Base-by-base conservation (phyloP, 1,140 invertebrate species). In the Bombus ignitus region DNA sequence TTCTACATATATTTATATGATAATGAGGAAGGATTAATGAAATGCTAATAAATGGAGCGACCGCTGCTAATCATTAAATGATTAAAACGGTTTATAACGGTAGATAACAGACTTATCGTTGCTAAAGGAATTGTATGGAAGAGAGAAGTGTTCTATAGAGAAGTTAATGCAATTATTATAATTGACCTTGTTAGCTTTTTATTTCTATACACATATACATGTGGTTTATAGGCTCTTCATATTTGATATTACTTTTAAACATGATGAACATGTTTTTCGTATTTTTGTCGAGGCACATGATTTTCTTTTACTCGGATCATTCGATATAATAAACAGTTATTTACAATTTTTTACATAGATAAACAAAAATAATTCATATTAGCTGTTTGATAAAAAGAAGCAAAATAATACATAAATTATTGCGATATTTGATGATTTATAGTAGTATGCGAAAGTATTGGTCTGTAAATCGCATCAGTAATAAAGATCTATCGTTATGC, bases 61-160 rank as follows among this genome's bases (percentile, higher is more conserved):
- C 37, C 35, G 25, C 3, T 53, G 22, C 13, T 59, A 59, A 35
- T 42, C 22, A n/a, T 47, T 44, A 42, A 44, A 62, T 22, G 57
- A 81, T 81, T 72, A 81, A n/a, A 53, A 72, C 47, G 59, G 12
- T 3, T 73, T 32, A 25, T 22, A 59, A 35, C 25, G n/a, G 32
- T 5, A 81, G 80, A 81, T 81, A 73, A 81, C 53, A 28, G 22
- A 28, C 3, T 73, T 59, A 73, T 73, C 47, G 15, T n/a, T 35
- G 42, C 32, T 13, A 65, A 37, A 80, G 25, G 22, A 80, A 22
- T 35, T 53, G n/a, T n/a, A 79, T n/a, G 18, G 25, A 65, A 42
- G 15, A 15, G 2, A 25, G 10, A n/a, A 35, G 44, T 47, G 42
- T 37, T 71, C 25, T 18, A 42, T 42, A 32, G 10, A 62, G 68